Base-by-base conservation (phyloP, 1,140 invertebrate species). In the Diprion similis region DNA sequence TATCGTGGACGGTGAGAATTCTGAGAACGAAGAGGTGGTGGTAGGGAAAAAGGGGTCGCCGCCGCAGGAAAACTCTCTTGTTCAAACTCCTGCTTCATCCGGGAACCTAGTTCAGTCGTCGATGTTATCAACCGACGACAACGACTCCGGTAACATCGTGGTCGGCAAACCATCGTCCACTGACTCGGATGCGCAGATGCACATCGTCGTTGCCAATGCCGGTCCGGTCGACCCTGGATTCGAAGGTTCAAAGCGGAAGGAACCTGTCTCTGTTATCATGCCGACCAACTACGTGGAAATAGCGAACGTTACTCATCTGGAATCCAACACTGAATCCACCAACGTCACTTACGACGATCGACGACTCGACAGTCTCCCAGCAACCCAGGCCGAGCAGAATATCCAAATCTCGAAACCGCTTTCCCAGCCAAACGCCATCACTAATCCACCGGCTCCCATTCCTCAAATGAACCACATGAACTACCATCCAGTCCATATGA, bases 151-250 rank as follows among this genome's bases (percentile, higher is more conserved):
- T n/a, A 13, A 68, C 18, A 68, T 68, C 8, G 66, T 18, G 17
- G 37, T 68, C 18, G 66, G 66, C 11, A 7, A 68, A 18, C 66
- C 66, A 8, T 64, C 59, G 13, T 13, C 18, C 11, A 6, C 51
- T 13, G 11, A 13, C 51, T 59, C 51, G 11, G n/a, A 59, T 15
- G 8, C 72, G 9, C 82, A 81, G 24, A 84, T 83, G 80, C 80
- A 84, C 47, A 82, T 85, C 17, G 80, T 85, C 0, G 37, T 85
- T 3, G 81, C 83, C 0, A 84, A 84, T 69, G 76, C 82, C 10
- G 73, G 78, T 0, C 72, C 77, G 6, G 46, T 67, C 0, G 24
- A 37, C 24, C 11, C 47, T 0, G 73, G 78, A 8, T 0, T 19
- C 1, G 76, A 78, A 7, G 37, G 68, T 13, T 66, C 75, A n/a